phyloP scores from a whole-genome alignment of 1,140 invertebrate species.

The Ladona fulva region DNA sequence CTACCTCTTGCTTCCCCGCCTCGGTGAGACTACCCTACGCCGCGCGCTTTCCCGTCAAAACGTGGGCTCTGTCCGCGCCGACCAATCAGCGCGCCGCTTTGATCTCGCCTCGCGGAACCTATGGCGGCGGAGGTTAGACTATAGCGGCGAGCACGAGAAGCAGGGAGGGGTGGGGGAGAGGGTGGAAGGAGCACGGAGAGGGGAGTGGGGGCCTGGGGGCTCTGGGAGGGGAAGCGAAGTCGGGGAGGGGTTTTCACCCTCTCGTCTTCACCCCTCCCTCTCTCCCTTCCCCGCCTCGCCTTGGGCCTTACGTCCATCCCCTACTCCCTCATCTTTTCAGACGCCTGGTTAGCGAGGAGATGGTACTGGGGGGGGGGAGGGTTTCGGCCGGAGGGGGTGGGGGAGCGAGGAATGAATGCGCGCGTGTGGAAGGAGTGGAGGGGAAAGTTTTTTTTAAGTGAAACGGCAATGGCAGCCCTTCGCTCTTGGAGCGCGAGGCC shows the following conservation, averaged over 20 bases:
- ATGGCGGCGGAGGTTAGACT: conserved; percentile 4
- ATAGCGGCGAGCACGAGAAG: not conserved
- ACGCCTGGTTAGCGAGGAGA: not conserved
- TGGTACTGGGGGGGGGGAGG: not conserved
- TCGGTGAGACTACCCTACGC: conserved; percentile 1
- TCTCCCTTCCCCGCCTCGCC: not conserved
- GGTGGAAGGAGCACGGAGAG: too few relatives aligned
- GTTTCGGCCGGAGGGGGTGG: too few relatives aligned
- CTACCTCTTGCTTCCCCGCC: not conserved
- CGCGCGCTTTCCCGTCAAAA: not conserved
- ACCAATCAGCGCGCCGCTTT: conserved; percentile 13
- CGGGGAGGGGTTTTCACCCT: not conserved
- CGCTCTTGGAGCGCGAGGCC: not conserved
- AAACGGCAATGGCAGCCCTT: not conserved
- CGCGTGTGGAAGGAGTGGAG: not conserved
- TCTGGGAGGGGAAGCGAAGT: not conserved
- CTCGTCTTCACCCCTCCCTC: conserved; percentile 11
- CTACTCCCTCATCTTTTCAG: not conserved
- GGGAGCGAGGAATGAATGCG: not conserved
- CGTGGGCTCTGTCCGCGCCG: conserved; percentile 2
- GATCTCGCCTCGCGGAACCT: not conserved
- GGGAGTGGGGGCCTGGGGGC: too few relatives aligned
- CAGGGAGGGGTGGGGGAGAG: too few relatives aligned
- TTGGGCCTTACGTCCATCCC: not conserved
- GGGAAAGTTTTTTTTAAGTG: not conserved